A percentile compares a stretch with the other conserved stretches of the same genome.
These are phyloP conservation scores for Pleuronectes platessa DNA, from an alignment of 2,113 vertebrate genomes.

Conservation along the genomic window DNA sequence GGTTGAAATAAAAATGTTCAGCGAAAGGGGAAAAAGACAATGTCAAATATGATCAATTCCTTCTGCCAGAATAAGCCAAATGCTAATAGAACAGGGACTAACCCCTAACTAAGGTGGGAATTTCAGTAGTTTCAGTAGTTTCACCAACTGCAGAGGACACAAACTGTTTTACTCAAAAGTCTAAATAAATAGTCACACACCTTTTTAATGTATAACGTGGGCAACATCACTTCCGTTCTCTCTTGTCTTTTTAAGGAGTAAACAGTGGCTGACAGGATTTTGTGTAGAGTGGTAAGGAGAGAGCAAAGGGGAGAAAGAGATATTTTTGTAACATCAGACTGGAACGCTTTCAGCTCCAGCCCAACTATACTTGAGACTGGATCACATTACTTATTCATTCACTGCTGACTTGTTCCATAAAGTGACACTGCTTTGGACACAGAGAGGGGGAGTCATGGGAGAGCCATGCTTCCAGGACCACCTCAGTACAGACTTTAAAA, in stretches of 20 bases:
- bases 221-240: no score
- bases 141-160: no score
- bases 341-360: conserved; percentile 26
- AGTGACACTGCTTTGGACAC: conserved; percentile 26
- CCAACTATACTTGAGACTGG: conserved; percentile 15
- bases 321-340: conserved; percentile 18
- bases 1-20: no score
- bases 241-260: neutral
- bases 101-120: no score
- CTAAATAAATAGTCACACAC: neutral
- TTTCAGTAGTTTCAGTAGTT: no score
- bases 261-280: neutral
- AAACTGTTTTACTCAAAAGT: no score
- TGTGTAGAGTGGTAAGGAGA: neutral
- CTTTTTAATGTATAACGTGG: neutral
- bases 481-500: conserved; percentile 15
- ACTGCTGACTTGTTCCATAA: conserved; percentile 34
- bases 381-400: conserved; percentile 50
- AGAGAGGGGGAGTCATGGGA: conserved; percentile 24
- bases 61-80: no score
- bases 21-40: no score
- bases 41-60: no score
- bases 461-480: conserved; percentile 35
- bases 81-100: no score
- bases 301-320: neutral